phyloP scores from a whole-genome alignment of 2,888 invertebrate genomes.

The Conchocele bisecta region DNA sequence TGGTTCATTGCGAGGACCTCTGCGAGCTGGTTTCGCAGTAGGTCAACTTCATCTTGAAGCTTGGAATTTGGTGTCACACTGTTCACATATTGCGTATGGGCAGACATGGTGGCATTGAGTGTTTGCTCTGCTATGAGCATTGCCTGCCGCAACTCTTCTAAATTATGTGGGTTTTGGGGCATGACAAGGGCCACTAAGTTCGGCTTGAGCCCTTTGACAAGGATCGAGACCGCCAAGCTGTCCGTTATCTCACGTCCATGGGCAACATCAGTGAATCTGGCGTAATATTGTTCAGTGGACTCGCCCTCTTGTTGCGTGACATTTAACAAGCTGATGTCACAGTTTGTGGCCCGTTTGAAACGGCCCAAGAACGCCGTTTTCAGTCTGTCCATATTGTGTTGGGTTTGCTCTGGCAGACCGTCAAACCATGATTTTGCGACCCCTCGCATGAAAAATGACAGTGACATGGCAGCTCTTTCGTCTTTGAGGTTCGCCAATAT shows the following conservation, averaged over 20 bases:
- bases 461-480: neutral
- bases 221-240: neutral
- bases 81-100: too few relatives aligned
- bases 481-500: neutral
- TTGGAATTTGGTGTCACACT: too few relatives aligned
- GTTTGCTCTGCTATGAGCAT: constrained; percentile 1
- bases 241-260: neutral
- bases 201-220: neutral
- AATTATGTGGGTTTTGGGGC: neutral
- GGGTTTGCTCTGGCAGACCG: neutral
- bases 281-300: neutral
- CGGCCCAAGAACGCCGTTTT: neutral
- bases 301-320: neutral
- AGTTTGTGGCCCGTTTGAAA: neutral
- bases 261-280: neutral
- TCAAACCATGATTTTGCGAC: constrained; percentile 1
- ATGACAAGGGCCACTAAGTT: neutral
- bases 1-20: too few relatives aligned
- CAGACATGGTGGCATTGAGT: neutral
- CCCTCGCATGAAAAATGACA: neutral
- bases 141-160: neutral
- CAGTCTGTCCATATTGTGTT: neutral
- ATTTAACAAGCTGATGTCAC: neutral
- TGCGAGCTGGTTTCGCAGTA: too few relatives aligned
- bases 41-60: too few relatives aligned